Conservation (phyloP, 2,113 vertebrate genomes). For the Geococcyx californianus region DNA sequence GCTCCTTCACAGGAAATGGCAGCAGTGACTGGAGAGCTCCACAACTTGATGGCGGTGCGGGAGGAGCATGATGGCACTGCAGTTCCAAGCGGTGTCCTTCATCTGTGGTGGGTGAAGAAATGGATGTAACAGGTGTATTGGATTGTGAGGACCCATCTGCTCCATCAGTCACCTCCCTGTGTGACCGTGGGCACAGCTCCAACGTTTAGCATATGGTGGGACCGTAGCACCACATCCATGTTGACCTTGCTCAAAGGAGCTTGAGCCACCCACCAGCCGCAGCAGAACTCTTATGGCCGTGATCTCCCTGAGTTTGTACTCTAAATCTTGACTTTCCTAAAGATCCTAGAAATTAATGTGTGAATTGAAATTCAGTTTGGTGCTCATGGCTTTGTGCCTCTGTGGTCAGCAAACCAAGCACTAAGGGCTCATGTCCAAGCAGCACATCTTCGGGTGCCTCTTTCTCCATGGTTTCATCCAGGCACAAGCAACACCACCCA, state of each 20-base stretch:
- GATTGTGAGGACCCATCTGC: not conserved
- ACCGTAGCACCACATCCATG: not conserved
- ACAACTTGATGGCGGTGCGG: fast-evolving
- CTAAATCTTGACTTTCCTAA: not conserved
- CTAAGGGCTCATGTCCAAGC: not conserved
- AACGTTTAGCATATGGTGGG: not conserved
- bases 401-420: not conserved
- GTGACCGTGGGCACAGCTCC: not conserved
- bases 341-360: not conserved
- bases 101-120: not conserved
- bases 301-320: not conserved
- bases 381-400: not conserved
- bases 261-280: not conserved
- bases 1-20: not conserved
- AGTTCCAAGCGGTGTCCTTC: fast-evolving
- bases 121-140: not conserved
- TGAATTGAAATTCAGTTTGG: not conserved
- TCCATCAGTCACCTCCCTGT: not conserved
- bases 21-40: not conserved
- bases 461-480: not conserved
- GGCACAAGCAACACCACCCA: not conserved
- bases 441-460: not conserved
- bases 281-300: not conserved
- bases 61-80: fast-evolving
- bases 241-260: not conserved